Conservation (phyloP, 2,113 vertebrate genomes). For the Chrysochloris asiatica region DNA sequence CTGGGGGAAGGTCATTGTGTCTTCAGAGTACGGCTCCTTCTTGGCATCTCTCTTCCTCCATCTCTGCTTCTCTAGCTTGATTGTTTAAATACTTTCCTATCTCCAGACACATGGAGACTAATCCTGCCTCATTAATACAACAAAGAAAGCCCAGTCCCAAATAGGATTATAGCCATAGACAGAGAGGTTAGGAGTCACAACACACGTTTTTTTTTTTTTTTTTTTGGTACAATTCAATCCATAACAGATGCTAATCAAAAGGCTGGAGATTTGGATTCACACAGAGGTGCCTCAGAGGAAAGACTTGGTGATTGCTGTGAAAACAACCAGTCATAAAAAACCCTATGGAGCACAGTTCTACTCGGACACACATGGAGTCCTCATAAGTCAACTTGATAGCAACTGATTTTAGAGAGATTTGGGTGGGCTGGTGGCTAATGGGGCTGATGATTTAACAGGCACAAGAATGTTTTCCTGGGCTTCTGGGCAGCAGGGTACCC, state of each 20-base stretch:
- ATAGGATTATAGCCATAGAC: not conserved
- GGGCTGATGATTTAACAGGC: not conserved
- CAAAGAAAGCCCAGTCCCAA: not conserved
- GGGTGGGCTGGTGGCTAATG: accelerated
- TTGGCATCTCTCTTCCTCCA: not conserved
- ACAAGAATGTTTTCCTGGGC: not conserved
- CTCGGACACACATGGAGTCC: not conserved
- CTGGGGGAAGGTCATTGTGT: not conserved
- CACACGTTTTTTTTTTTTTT: not conserved
- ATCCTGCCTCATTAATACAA: not conserved
- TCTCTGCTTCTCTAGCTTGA: not conserved
- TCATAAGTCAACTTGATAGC: not conserved
- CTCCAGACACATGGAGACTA: not conserved
- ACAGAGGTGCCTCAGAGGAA: not conserved
- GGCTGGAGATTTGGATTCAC: not conserved
- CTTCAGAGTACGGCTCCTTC: not conserved
- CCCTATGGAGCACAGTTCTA: not conserved
- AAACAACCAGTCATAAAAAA: not conserved
- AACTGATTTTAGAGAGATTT: not conserved
- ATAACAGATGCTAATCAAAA: not conserved
- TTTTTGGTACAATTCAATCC: not conserved
- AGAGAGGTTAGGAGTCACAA: not conserved
- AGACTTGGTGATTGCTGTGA: not conserved
- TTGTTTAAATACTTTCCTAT: too few species aligned
- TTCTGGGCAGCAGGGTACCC: accelerated